A percentile compares a stretch with the other conserved stretches of the same genome.
Evolutionary conservation across 2,888 invertebrate species (phyloP).

Genomic region (Oxycera nigricornis): DNA sequence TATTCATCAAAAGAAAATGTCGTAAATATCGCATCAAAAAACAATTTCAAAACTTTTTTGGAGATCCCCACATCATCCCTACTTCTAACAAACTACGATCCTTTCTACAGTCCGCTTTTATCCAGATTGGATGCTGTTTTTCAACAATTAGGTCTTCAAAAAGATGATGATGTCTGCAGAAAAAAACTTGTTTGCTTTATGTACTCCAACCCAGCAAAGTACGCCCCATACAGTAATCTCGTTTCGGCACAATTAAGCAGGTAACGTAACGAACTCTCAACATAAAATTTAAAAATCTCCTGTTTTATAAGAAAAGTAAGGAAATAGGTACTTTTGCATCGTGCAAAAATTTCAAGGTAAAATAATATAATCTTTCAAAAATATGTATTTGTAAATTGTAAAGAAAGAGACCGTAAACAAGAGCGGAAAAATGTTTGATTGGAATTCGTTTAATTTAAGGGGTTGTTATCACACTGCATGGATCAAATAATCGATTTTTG

Average conservation of each 20-base stretch:
- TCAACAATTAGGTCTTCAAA: constrained; percentile 72
- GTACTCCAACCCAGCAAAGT: constrained; percentile 87
- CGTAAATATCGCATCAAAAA: constrained; percentile 59
- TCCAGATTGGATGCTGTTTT: constrained; percentile 86
- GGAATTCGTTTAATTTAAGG: too few relatives aligned
- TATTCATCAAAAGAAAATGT: constrained; percentile 66
- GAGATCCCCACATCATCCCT: constrained; percentile 84
- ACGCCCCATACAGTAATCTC: constrained; percentile 87
- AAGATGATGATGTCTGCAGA: constrained; percentile 74
- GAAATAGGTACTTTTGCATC: too few relatives aligned
- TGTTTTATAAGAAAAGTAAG: too few relatives aligned
- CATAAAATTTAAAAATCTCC: too few relatives aligned
- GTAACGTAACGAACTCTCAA: too few relatives aligned
- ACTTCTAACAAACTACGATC: constrained; percentile 84
- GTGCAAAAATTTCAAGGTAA: too few relatives aligned
- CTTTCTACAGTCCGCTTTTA: constrained; percentile 86
- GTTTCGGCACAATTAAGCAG: constrained; percentile 88
- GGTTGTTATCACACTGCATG: too few relatives aligned
- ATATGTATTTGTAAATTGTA: too few relatives aligned
- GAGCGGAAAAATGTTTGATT: too few relatives aligned
- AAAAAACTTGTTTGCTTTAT: constrained; percentile 86
- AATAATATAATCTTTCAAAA: too few relatives aligned
- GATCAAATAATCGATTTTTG: too few relatives aligned
- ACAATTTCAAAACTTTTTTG: constrained; percentile 84
- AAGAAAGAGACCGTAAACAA: too few relatives aligned